Conservation (phyloP, 2,888 invertebrate species). For the Drosophila neotestacea region DNA sequence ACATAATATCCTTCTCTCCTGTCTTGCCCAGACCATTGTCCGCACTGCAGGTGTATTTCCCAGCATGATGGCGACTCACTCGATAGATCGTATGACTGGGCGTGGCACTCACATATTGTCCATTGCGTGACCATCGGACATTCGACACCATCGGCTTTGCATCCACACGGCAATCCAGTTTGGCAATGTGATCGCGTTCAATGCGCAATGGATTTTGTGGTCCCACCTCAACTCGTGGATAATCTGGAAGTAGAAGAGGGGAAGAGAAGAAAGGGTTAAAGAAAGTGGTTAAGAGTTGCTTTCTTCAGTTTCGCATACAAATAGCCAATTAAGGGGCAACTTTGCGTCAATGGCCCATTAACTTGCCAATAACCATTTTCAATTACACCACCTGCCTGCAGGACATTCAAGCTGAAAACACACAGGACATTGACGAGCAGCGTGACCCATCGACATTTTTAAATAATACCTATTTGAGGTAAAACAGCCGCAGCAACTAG, state of each 20-base stretch:
- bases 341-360: conserved; percentile 59
- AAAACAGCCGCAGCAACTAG: conserved; percentile 54
- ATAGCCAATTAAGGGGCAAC: conserved; percentile 68
- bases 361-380: conserved; percentile 78
- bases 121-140: conserved; percentile 94
- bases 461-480: conserved; percentile 71
- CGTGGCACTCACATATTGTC: conserved; percentile 92
- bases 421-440: conserved; percentile 52
- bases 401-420: conserved; percentile 7
- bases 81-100: conserved; percentile 91
- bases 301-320: conserved; percentile 60
- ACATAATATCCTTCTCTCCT: conserved; percentile 91
- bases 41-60: conserved; percentile 94
- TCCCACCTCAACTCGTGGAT: conserved; percentile 95
- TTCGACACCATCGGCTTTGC: conserved; percentile 95
- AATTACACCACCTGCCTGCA: conserved; percentile 57
- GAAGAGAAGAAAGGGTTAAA: background rate
- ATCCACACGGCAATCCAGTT: conserved; percentile 94
- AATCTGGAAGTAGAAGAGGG: conserved; percentile 87
- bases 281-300: background rate
- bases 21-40: conserved; percentile 93
- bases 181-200: conserved; percentile 93
- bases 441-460: conserved; percentile 78
- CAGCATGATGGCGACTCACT: conserved; percentile 93
- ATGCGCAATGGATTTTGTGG: conserved; percentile 95